These are phyloP conservation scores for Fistularia commersonii DNA, from an alignment of 2,797 vertebrate species.

Conservation along the genomic window DNA sequence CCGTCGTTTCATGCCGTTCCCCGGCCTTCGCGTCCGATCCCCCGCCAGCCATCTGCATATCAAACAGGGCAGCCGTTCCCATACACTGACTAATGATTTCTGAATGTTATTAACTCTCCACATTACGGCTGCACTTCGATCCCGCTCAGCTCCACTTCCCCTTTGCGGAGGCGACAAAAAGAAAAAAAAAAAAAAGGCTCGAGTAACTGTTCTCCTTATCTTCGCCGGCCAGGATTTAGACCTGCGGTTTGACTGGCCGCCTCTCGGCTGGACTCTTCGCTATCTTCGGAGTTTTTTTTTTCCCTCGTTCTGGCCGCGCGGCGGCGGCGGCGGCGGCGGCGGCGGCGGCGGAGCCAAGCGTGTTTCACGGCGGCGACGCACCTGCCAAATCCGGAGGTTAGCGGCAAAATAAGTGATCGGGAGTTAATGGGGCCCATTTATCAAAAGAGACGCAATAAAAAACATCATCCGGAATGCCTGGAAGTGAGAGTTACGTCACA, in stretches of 20 bases:
- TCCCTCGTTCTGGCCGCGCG: too few relatives aligned
- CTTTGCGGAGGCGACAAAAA: constrained; percentile 14
- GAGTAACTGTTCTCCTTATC: constrained; percentile 45
- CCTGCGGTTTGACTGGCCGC: constrained; percentile 39
- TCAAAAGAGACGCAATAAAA: constrained; percentile 38
- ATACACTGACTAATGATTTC: constrained; percentile 46
- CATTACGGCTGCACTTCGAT: constrained; percentile 29
- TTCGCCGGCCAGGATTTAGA: constrained; percentile 42
- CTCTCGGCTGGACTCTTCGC: constrained; percentile 31
- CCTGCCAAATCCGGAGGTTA: constrained; percentile 53
- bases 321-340: constrained; percentile 16
- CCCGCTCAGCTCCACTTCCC: constrained; percentile 14
- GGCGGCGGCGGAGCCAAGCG: constrained; percentile 39
- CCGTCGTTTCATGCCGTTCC: constrained; percentile 19
- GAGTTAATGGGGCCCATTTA: constrained; percentile 57
- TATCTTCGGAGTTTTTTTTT: constrained; percentile 46
- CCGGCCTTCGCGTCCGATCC: constrained; percentile 35
- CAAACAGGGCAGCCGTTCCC: constrained; percentile 56
- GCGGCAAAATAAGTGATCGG: constrained; percentile 51
- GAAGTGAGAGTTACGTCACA: too few relatives aligned
- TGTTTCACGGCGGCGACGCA: constrained; percentile 33
- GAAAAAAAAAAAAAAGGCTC: constrained; percentile 3
- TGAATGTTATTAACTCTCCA: constrained; percentile 39
- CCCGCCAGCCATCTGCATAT: constrained; percentile 46
- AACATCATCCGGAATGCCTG: too few relatives aligned